Percentiles rank a stretch among this genome's conserved stretches.
phyloP scores from a whole-genome alignment of 2,888 invertebrate genomes.

The Blastobasis lacticolella region DNA sequence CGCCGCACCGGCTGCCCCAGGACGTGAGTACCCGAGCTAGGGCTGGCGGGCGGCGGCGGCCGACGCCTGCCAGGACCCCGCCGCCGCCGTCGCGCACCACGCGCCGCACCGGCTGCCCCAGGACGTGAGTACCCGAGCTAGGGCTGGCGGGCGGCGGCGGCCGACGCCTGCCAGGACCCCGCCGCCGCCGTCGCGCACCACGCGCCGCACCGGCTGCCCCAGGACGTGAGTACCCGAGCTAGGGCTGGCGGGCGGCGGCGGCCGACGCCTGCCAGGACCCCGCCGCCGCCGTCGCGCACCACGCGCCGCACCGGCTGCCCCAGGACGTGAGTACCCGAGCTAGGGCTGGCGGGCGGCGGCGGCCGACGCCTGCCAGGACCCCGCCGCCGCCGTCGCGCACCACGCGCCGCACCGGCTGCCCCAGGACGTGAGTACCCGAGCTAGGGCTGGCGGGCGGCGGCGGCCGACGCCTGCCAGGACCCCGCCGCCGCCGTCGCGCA shows the following conservation, averaged over 20 bases:
- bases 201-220: slow-evolving; percentile 71
- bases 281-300: slow-evolving; percentile 83
- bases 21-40: slow-evolving; percentile 54
- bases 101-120: slow-evolving; percentile 73
- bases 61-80: slow-evolving; percentile 90
- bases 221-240: slow-evolving; percentile 58
- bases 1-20: slow-evolving; percentile 71
- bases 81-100: slow-evolving; percentile 82
- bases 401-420: slow-evolving; percentile 75
- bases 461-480: slow-evolving; percentile 89
- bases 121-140: slow-evolving; percentile 54
- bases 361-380: slow-evolving; percentile 89
- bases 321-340: slow-evolving; percentile 60
- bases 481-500: slow-evolving; percentile 87
- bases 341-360: slow-evolving; percentile 85
- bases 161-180: slow-evolving; percentile 90
- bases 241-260: slow-evolving; percentile 85
- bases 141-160: slow-evolving; percentile 87
- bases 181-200: slow-evolving; percentile 84
- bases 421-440: slow-evolving; percentile 56
- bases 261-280: slow-evolving; percentile 91
- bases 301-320: slow-evolving; percentile 73
- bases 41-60: slow-evolving; percentile 88
- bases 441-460: slow-evolving; percentile 83
- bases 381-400: slow-evolving; percentile 84